Evolutionary conservation across 2,113 vertebrate species (phyloP), one percentile per base, ranked within the genome.

Genomic region (Physeter macrocephalus): DNA sequence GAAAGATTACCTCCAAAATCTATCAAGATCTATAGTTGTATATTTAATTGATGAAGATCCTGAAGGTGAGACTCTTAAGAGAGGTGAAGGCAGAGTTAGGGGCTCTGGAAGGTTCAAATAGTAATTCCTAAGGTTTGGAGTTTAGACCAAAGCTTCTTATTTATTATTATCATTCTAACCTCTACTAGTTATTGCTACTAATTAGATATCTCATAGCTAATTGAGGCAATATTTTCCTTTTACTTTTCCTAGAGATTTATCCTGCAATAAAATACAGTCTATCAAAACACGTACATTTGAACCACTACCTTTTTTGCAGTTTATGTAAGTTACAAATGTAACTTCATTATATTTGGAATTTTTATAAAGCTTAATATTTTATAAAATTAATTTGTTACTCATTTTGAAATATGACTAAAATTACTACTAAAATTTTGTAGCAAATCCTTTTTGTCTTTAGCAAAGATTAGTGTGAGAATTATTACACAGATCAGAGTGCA

Each of bases 241-340:
- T 97, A 8, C 89, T 97, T 98, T 97, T 94, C 78, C 93, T 96
- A 98, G 98, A 95, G 97, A 98, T 97, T 96, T 98, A 61, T 98
- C 98, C 74, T 77, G 46, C 94, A 98, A 98, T 88, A 86, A 97
- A 93, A 98, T 98, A 92, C 59, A 77, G 20, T 54, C 12, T 17
- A 96, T 98, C 95, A 96, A 98, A 88, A 97, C 90, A 41, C 6
- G 1, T 3, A 91, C 96, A 64, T 98, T 98, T 96, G 97, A 98
- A 88, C 54, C 94, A 46, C 84, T 98, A 43, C 97, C 94, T 23
- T 98, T 98, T 93, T 21, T 98, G 94, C 49, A 97, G 78, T 81
- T 78, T 86, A 8, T 98, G 98, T 97, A 98, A 98, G 97, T 98
- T 88, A 64, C 14, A 49, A 49, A 2, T 49, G 13, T 49, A 49